Base-by-base conservation (phyloP, 2,797 vertebrate species). In the Lutjanus campechanus region DNA sequence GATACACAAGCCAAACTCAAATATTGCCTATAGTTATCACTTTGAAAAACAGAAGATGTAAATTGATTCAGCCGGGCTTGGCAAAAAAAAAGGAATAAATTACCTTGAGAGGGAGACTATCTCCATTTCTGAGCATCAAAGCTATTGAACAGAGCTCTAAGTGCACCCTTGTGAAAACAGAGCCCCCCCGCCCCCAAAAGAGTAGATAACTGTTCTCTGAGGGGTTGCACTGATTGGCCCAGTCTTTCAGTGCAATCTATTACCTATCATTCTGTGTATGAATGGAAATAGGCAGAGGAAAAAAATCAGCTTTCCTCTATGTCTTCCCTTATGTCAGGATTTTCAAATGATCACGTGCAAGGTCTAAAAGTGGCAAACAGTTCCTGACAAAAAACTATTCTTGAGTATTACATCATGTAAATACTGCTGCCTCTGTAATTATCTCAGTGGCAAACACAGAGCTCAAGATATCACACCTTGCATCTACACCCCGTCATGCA, bases 51-150 rank as follows among this genome's bases (percentile, higher is more conserved):
- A 67, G 60, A 20, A 79, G 61, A 75, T 72, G 65, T 17, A 56
- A 87, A 90, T 84, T 72, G 74, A 89, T 90, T 84, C 65, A 36
- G 19, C 54, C 22, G 56, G 65, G 53, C 63, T 77, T 65, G 22
- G 74, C 67, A 58, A 59, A 64, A 75, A 55, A 47, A 7, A 20
- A 40, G 13, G 60, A 72, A 85, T 63, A 78, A 77, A 85, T 82
- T 73, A 85, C 76, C 53, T 82, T 22, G 43, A 73, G 70, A 82
- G 62, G 58, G 60, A 73, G 25, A 19, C 49, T 5, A 59, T 81
- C 79, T 88, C 63, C 79, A 66, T 78, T 85, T 83, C 56, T 51
- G 50, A 71, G 69, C 63, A 76, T 76, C 41, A 76, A 68, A 88
- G 76, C 74, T 29, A 78, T 70, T 11, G 7, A 74, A 87, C 65